Evolutionary conservation across 2,797 vertebrate species (phyloP), one percentile per base, ranked within the genome.

Genomic region (Cossypha heuglini): DNA sequence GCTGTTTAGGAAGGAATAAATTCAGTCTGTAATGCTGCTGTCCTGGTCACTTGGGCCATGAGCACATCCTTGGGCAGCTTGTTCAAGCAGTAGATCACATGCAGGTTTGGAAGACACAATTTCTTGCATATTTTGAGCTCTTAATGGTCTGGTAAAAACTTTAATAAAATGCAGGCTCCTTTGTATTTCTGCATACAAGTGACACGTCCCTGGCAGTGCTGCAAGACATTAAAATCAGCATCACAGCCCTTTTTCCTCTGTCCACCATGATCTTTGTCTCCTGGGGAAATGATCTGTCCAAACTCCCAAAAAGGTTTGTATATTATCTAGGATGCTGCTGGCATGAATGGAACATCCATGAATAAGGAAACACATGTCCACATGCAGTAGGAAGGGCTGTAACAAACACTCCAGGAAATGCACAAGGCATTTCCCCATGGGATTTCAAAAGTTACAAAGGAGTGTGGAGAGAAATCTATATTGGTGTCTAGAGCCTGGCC

Each of bases 101-200:
- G 57, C 37, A 91, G 25, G n/a, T 83, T 94, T 94, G 54, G 64
- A 92, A 91, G 33, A 61, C 14, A 38, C 29, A 80, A 86, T 83
- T 93, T 88, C 64, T 94, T 71, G 72, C 72, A 80, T 85, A 89
- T 67, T 92, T 93, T 20, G 26, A 91, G 66, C 49, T 76, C 21
- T 74, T 77, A 86, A 80, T 64, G 31, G 5, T 76, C 52, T 71
- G 51, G 48, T 85, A 79, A 81, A 73, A 61, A 67, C 62, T 64
- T 91, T 82, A 93, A 77, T 86, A 85, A 87, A 92, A 93, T 40
- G 22, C 71, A 90, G 74, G 28, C 37, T 88, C 17, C 21, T 84
- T 88, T 82, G 31, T 76, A 78, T 52, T 96, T 77, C 31, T 26
- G 5, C 21, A 6, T 52, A 43, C 48, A 74, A 71, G 29, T 67